A percentile compares a stretch with the other conserved stretches of the same genome.
These are phyloP conservation scores for Vanacampus margaritifer DNA, from an alignment of 2,113 vertebrate species.

Conservation along the genomic window DNA sequence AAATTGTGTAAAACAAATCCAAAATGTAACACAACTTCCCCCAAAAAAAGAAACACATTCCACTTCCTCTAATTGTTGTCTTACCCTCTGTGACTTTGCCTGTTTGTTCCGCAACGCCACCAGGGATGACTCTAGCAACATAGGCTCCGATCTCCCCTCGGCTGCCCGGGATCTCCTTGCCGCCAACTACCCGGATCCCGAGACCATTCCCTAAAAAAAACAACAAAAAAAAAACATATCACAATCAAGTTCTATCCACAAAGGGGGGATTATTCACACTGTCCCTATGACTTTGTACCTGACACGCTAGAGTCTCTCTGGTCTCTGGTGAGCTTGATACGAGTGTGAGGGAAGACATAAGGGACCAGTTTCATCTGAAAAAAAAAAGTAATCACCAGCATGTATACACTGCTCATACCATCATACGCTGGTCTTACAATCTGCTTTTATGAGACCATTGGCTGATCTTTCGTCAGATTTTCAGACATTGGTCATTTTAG, in stretches of 20 bases:
- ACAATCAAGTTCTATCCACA: background rate
- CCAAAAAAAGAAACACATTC: no score
- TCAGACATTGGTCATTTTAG: no score
- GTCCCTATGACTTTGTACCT: slow-evolving; percentile 72
- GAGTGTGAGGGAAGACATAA: slow-evolving; percentile 87
- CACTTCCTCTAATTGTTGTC: background rate
- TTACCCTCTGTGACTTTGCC: slow-evolving; percentile 92
- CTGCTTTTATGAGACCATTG: no score
- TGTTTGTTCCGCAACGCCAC: slow-evolving; percentile 86
- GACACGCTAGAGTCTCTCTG: slow-evolving; percentile 90
- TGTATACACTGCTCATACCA: no score
- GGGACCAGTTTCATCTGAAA: slow-evolving; percentile 84
- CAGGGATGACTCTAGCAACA: slow-evolving; percentile 88
- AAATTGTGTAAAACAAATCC: no score
- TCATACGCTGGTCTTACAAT: no score
- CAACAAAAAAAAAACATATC: slow-evolving; percentile 18
- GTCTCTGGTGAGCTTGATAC: slow-evolving; percentile 86
- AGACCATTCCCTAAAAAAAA: slow-evolving; percentile 83
- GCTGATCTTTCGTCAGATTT: no score
- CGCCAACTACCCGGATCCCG: slow-evolving; percentile 91
- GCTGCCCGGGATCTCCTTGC: slow-evolving; percentile 91
- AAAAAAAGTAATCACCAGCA: slow-evolving; percentile 2
- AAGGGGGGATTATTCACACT: background rate
- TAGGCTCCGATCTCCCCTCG: slow-evolving; percentile 92
- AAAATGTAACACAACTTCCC: no score